Evolutionary conservation across 2,113 vertebrate genomes (phyloP).

Genomic region (Hemibagrus wyckioides): DNA sequence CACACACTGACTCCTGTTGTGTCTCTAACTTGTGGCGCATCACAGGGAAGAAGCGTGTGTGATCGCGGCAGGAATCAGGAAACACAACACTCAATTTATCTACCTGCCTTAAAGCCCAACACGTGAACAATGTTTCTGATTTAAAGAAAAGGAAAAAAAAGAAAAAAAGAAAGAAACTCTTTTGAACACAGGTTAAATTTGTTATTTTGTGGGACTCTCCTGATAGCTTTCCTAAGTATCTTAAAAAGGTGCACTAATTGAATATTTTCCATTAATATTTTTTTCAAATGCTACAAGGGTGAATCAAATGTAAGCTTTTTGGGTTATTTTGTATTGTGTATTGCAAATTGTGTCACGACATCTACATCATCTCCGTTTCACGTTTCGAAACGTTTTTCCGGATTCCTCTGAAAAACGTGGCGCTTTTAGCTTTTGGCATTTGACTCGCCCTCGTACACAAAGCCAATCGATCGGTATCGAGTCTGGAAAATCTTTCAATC

Average conservation of each 20-base stretch:
- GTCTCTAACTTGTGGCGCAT: background rate
- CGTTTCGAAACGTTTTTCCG: background rate
- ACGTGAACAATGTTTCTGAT: background rate
- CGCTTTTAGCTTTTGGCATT: background rate
- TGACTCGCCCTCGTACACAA: background rate
- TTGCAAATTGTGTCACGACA: background rate
- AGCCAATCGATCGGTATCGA: background rate
- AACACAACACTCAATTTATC: background rate
- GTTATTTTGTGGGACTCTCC: background rate
- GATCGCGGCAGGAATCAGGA: background rate
- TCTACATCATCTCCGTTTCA: background rate
- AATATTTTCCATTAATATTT: background rate
- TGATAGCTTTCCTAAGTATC: background rate
- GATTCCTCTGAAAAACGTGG: background rate
- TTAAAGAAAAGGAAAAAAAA: background rate
- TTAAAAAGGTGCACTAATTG: conserved; percentile 13
- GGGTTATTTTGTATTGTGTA: background rate
- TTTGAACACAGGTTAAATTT: background rate
- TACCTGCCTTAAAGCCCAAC: background rate
- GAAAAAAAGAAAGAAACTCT: background rate
- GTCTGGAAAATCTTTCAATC: conserved; percentile 4
- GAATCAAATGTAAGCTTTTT: background rate
- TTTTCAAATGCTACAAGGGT: background rate
- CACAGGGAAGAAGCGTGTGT: background rate
- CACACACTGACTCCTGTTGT: background rate